Evolutionary conservation across 2,113 vertebrate species (phyloP).

Genomic region (Trogon melanurus): DNA sequence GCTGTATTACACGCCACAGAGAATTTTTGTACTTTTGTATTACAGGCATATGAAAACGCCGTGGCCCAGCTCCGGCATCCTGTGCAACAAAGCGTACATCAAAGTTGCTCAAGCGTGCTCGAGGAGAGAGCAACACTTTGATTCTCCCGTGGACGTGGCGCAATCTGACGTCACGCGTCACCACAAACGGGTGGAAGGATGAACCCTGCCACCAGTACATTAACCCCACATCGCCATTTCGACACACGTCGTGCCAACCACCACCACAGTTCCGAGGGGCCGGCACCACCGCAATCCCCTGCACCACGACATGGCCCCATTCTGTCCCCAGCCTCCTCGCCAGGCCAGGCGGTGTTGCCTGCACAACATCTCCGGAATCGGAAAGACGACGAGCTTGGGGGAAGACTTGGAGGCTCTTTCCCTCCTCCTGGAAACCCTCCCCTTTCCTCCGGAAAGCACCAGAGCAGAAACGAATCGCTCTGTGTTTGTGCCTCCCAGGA

Average conservation of each 20-base stretch:
- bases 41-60: neutral
- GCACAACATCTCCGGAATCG: neutral
- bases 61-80: neutral
- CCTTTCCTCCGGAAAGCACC: neutral
- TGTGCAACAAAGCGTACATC: neutral
- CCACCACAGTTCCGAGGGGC: neutral
- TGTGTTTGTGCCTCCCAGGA: neutral
- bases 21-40: constrained; percentile 22
- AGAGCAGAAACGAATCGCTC: neutral
- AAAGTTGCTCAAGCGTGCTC: neutral
- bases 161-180: neutral
- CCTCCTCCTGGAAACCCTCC: neutral
- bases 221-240: neutral
- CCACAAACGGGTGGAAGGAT: neutral
- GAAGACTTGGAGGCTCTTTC: neutral
- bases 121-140: neutral
- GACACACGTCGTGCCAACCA: neutral
- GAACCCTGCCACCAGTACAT: neutral
- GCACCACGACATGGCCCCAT: accelerated
- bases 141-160: neutral
- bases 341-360: neutral
- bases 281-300: neutral
- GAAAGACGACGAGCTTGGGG: neutral
- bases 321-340: neutral
- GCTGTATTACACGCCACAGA: neutral